phyloP scores from a whole-genome alignment of 2,113 vertebrate species.

The Crocuta crocuta region DNA sequence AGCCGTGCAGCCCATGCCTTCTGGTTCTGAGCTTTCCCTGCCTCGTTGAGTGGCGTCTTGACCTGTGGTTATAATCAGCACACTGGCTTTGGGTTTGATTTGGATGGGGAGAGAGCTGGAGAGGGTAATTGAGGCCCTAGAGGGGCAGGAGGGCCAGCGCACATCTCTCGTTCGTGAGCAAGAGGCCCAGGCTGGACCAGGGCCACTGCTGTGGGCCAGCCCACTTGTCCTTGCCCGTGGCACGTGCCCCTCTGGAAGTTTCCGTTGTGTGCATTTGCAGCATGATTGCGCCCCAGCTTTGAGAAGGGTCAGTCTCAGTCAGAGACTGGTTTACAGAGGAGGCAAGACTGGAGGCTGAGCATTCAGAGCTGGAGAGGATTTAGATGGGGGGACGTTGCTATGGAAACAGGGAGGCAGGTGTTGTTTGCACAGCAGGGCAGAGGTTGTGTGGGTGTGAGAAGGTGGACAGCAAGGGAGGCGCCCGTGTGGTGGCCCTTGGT shows the following conservation, averaged over 20 bases:
- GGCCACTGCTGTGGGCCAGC: neutral
- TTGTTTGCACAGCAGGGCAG: neutral
- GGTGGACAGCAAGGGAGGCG: neutral
- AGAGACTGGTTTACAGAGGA: neutral
- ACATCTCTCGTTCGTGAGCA: rapidly evolving
- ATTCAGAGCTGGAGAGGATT: neutral
- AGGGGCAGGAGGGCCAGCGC: neutral
- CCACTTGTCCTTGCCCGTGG: neutral
- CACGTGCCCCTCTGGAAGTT: neutral
- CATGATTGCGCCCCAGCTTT: neutral
- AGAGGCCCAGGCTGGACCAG: too few species aligned
- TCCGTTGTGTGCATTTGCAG: neutral
- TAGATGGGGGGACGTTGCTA: neutral
- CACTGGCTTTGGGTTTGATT: neutral
- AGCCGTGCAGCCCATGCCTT: neutral
- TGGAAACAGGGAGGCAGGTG: neutral
- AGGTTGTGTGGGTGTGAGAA: neutral
- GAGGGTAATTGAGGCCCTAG: neutral
- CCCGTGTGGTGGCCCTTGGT: rapidly evolving
- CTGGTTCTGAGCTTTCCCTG: neutral
- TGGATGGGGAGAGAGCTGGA: neutral
- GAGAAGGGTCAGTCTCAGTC: neutral
- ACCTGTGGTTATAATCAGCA: neutral
- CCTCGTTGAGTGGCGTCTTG: neutral
- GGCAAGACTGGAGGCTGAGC: neutral